Evolutionary conservation across 2,888 invertebrate genomes (phyloP).

Genomic region (Eledone cirrhosa): DNA sequence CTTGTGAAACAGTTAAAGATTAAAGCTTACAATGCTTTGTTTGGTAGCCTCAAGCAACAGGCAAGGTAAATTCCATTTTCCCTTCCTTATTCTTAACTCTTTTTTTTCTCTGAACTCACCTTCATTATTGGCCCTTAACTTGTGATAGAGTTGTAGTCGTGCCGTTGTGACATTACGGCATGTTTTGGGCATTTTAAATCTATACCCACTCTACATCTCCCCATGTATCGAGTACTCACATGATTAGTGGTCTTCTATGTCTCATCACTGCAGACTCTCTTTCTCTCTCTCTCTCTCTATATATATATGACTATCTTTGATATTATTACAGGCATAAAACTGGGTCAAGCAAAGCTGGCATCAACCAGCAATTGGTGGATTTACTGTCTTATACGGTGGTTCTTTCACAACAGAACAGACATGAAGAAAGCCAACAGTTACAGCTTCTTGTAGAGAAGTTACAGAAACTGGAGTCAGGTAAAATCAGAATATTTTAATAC

Average conservation of each 20-base stretch:
- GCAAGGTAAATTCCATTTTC: slow-evolving; percentile 37
- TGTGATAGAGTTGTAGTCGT: too few relatives aligned
- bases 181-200: too few relatives aligned
- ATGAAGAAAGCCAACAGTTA: neutral
- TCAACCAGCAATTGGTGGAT: slow-evolving; percentile 10
- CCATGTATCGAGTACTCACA: too few relatives aligned
- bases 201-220: too few relatives aligned
- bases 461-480: neutral
- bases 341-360: neutral
- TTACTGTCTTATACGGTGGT: neutral
- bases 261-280: too few relatives aligned
- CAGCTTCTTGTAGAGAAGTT: slow-evolving; percentile 14
- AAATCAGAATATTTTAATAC: neutral
- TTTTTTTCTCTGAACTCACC: too few relatives aligned
- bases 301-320: too few relatives aligned
- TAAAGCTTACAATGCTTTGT: slow-evolving; percentile 45
- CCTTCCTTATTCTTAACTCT: too few relatives aligned
- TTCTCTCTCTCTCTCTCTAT: too few relatives aligned
- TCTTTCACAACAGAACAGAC: neutral
- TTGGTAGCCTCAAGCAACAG: slow-evolving; percentile 44
- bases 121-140: too few relatives aligned
- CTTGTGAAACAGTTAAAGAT: slow-evolving; percentile 40
- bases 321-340: neutral
- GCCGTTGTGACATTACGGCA: too few relatives aligned
- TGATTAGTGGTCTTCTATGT: too few relatives aligned